Base-by-base conservation (phyloP, 2,888 invertebrate genomes). In the Petrolisthes cinctipes region DNA sequence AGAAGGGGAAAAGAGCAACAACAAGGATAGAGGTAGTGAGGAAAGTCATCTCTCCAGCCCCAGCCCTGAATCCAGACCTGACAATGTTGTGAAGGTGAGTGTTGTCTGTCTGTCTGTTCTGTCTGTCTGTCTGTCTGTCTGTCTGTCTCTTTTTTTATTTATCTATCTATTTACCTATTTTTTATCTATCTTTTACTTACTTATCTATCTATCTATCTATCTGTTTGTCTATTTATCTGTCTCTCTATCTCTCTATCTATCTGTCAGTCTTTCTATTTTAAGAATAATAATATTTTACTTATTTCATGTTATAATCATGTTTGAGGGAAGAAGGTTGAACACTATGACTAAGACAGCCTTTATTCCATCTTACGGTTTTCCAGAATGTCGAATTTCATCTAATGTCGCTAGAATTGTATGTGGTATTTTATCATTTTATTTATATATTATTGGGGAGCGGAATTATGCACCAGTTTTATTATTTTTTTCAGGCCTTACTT, bases 31-130 rank as follows among this genome's bases (percentile, higher is more conserved):
- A n/a, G 61, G 20, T 61, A 66, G 14, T 9, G 82, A 68, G 20
- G 82, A 61, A 14, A 56, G 23, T 0, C 82, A 82, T 57, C 11
- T 51, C n/a, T 82, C 82, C 11, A 86, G 82, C n/a, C 86, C 86
- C n/a, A 82, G 82, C 76, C 86, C 86, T 14, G 86, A 86, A 5
- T 86, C 86, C 7, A 57, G 86, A 4, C 86, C 86, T 6, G 86
- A 86, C 2, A 78, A 86, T 2, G 66, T 76, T 20, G 78, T 82
- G 23, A 86, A 86, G 86, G 86, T 86, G 53, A 9, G 20, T 2
- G 1, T 0, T 0, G 0, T 0, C 2, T 37, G 37, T 73, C 73
- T 73, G 17, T 73, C 73, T 73, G 17, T 73, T 73, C 5, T 73
- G 17, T 73, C 73, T 73, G 4, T 73, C 73, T 73, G 17, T 73